Evolutionary conservation across 2,113 vertebrate genomes (phyloP).

Genomic region (Panthera tigris): DNA sequence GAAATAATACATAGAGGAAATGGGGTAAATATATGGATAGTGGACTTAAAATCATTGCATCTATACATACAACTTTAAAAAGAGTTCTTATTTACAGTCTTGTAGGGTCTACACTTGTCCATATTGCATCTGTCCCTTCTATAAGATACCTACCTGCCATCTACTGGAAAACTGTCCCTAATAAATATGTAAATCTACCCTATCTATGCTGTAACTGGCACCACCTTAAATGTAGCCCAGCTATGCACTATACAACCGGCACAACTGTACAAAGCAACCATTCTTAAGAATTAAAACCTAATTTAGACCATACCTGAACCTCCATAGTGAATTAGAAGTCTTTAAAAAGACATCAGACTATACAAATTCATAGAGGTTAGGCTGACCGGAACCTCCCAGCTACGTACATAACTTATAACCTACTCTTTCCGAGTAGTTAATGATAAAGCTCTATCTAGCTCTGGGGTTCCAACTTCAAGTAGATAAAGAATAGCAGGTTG

Average conservation of each 20-base stretch:
- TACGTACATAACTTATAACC: not conserved
- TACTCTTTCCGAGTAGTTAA: conserved; percentile 21
- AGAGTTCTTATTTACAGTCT: conserved; percentile 32
- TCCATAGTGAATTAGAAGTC: not conserved
- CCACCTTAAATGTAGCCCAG: not conserved
- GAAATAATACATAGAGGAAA: conserved; percentile 26
- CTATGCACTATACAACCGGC: not conserved
- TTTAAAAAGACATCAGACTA: not conserved
- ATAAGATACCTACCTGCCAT: conserved; percentile 34
- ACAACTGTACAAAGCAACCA: conserved; percentile 19
- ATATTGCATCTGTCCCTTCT: not conserved
- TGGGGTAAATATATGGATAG: not conserved
- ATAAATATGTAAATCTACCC: not conserved
- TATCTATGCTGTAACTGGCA: not conserved
- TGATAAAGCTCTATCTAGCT: not conserved
- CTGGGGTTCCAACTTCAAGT: not conserved
- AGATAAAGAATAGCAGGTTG: not conserved
- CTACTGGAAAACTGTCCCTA: conserved; percentile 12
- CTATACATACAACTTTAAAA: conserved; percentile 52
- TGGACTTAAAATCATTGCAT: conserved; percentile 20
- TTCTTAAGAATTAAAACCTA: conserved; percentile 26
- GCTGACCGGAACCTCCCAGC: not conserved
- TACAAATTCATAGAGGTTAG: not conserved
- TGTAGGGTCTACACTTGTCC: not conserved
- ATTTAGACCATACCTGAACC: not conserved